Conservation (phyloP, 2,113 vertebrate genomes). For the Anoura caudifer region DNA sequence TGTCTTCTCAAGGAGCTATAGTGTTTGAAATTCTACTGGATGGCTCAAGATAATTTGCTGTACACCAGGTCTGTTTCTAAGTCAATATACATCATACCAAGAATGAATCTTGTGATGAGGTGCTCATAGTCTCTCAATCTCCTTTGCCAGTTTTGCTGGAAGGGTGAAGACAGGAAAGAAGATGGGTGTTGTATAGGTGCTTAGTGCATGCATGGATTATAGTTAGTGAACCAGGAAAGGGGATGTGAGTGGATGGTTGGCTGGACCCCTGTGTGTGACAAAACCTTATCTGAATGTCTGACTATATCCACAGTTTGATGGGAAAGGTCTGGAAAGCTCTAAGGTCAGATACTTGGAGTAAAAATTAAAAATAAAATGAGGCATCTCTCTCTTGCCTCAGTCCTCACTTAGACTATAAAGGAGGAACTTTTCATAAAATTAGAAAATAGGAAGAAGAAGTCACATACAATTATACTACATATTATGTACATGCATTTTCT, state of each 20-base stretch:
- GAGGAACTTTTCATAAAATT: background rate
- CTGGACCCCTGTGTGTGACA: background rate
- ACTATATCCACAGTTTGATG: background rate
- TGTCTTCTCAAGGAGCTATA: background rate
- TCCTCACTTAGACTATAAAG: background rate
- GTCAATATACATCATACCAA: background rate
- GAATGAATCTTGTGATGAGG: no score
- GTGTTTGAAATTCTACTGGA: background rate
- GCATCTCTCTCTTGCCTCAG: background rate
- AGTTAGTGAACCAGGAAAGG: background rate
- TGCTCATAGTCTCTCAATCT: background rate
- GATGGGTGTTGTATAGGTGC: no score
- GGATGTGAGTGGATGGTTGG: background rate
- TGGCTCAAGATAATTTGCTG: background rate
- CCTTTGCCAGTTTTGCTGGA: background rate
- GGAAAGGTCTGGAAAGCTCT: background rate
- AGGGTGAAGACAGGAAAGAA: background rate
- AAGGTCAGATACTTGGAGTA: background rate
- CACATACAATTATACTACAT: background rate
- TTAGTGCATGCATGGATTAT: background rate
- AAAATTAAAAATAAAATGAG: background rate
- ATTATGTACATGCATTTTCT: background rate
- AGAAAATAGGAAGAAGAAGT: background rate
- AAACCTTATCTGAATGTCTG: background rate
- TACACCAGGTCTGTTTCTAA: fast-evolving